Evolutionary conservation across 2,113 vertebrate species (phyloP).

Genomic region (Copsychus sechellarum): DNA sequence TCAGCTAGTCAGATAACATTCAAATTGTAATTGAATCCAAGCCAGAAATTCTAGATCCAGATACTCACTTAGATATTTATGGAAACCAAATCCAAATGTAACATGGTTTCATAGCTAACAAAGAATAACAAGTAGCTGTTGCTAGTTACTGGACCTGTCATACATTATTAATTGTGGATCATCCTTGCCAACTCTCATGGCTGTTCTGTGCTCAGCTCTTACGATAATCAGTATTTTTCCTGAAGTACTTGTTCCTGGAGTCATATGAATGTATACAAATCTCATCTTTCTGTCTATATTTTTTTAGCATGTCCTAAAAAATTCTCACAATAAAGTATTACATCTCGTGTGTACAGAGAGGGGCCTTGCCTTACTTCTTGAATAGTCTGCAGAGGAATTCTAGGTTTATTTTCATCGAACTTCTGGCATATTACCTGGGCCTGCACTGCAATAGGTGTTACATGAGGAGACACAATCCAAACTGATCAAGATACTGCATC

Average conservation of each 20-base stretch:
- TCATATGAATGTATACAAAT: not conserved
- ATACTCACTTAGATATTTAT: constrained; percentile 21
- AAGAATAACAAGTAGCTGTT: constrained; percentile 42
- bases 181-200: not conserved
- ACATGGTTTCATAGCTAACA: not conserved
- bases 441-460: not conserved
- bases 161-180: not conserved
- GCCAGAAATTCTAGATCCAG: constrained; percentile 10
- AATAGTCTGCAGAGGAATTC: not conserved
- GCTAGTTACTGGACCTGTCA: constrained; percentile 1
- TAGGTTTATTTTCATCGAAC: not conserved
- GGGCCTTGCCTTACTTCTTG: not conserved
- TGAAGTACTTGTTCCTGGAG: not conserved
- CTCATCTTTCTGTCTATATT: not conserved
- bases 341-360: not conserved
- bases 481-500: not conserved
- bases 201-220: not conserved
- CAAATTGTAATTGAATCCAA: not conserved
- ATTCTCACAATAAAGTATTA: not conserved
- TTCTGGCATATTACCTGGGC: not conserved
- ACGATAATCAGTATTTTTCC: not conserved
- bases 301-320: not conserved
- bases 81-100: constrained; percentile 40
- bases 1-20: constrained; percentile 11
- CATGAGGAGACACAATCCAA: not conserved